Base-by-base conservation (phyloP, 2,797 vertebrate genomes). In the Thaleichthys pacificus region DNA sequence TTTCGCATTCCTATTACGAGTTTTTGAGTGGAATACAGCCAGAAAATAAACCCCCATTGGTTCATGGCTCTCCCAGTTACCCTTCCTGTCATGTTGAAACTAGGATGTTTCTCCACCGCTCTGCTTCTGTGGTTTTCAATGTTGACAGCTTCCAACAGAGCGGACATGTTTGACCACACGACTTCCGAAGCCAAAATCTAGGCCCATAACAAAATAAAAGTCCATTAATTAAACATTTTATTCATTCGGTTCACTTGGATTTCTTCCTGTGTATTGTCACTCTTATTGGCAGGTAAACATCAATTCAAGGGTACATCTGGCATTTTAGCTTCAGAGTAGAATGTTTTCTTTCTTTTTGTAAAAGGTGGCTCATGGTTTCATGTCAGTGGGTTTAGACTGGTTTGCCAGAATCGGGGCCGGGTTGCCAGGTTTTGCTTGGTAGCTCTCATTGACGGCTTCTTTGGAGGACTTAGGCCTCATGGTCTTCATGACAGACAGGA, bases 401-500 rank as follows among this genome's bases (percentile, higher is more conserved):
- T 17, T 56, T 56, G 51, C 51, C 51, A 56, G 51, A 56, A 17
- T 56, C 51, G 5, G 21, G 22, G 63, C 38, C 21, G 21, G 63
- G 63, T 38, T 42, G 63, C 21, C 63, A 65, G 63, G 32, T 47
- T 35, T 42, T 22, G 35, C 22, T 47, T 22, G 21, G 51, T 56
- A 32, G 61, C 19, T 42, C 63, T 64, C 15, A 17, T 26, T 62
- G 61, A 32, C 19, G 61, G 61, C 32, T 65, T 24, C 32, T 64
- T 32, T 64, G 62, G 62, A 64, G 30, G 19, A 65, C n/a, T 21
- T 76, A 67, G 71, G 62, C 38, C 71, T 67, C 42, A 73, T 67
- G 68, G 68, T 69, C 76, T 68, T 71, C 78, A 79, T 80, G 68
- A 68, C 69, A 30, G 74, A 54, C 74, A 78, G 72, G 76, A 75